phyloP scores from a whole-genome alignment of 1,140 invertebrate genomes.

The Tachypleus tridentatus region DNA sequence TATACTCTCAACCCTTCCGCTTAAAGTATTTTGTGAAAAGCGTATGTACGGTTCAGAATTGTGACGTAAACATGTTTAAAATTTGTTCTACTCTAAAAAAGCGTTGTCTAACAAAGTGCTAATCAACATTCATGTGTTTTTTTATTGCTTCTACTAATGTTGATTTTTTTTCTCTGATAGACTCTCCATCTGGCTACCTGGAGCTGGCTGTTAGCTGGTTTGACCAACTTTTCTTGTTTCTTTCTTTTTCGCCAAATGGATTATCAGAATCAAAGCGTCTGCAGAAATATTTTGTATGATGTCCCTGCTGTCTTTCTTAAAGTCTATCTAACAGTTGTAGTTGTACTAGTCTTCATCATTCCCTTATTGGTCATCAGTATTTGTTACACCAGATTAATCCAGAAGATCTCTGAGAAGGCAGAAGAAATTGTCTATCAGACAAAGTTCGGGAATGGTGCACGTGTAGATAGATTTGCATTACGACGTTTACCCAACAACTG shows the following conservation, averaged over 20 bases:
- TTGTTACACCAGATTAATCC: neutral
- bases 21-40: too few relatives aligned
- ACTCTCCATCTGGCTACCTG: neutral
- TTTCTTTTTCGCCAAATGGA: neutral
- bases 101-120: too few relatives aligned
- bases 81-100: too few relatives aligned
- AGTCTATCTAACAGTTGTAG: neutral
- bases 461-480: neutral
- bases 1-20: too few relatives aligned
- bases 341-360: neutral
- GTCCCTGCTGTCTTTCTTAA: neutral
- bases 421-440: neutral
- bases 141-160: too few relatives aligned
- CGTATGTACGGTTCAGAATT: too few relatives aligned
- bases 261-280: neutral
- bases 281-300: neutral
- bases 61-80: too few relatives aligned
- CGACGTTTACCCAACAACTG: neutral
- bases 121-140: too few relatives aligned
- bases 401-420: neutral
- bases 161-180: too few relatives aligned
- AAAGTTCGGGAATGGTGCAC: neutral
- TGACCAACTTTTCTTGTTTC: neutral
- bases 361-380: slow-evolving; percentile 1
- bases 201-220: neutral